Evolutionary conservation across 2,888 invertebrate species (phyloP).

Genomic region (Prosapia bicincta): DNA sequence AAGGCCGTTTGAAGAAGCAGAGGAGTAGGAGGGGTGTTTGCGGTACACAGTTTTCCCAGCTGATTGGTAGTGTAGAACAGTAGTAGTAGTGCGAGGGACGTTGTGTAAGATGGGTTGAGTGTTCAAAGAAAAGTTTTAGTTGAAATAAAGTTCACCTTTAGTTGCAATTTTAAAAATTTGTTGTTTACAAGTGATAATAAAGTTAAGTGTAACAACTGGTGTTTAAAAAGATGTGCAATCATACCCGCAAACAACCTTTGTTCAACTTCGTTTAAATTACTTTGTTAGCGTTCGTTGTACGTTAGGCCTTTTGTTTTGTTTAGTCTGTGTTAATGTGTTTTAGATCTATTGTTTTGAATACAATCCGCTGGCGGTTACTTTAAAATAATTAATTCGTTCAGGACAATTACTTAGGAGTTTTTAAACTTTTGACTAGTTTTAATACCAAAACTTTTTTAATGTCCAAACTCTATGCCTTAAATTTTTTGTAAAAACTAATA

Average conservation of each 20-base stretch:
- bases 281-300: neutral
- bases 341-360: neutral
- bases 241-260: neutral
- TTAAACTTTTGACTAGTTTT: too few species aligned
- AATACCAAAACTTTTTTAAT: too few species aligned
- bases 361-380: neutral
- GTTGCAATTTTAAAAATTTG: neutral
- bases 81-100: neutral
- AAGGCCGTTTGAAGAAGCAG: neutral
- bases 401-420: neutral
- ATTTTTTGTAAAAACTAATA: too few species aligned
- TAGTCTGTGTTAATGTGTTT: neutral
- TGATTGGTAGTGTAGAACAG: neutral
- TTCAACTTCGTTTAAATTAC: neutral
- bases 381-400: neutral
- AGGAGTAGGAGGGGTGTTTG: too few species aligned
- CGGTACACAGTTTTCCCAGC: neutral
- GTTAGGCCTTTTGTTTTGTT: slow-evolving; percentile 2
- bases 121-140: neutral
- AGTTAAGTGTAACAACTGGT: neutral
- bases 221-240: neutral
- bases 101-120: neutral
- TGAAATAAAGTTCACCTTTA: neutral
- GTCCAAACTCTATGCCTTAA: too few species aligned
- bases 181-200: neutral